A percentile compares a stretch with the other conserved stretches of the same genome.
These are phyloP conservation scores for Microcebus ravelobensis DNA, from an alignment of 2,113 vertebrate species.

Conservation along the genomic window DNA sequence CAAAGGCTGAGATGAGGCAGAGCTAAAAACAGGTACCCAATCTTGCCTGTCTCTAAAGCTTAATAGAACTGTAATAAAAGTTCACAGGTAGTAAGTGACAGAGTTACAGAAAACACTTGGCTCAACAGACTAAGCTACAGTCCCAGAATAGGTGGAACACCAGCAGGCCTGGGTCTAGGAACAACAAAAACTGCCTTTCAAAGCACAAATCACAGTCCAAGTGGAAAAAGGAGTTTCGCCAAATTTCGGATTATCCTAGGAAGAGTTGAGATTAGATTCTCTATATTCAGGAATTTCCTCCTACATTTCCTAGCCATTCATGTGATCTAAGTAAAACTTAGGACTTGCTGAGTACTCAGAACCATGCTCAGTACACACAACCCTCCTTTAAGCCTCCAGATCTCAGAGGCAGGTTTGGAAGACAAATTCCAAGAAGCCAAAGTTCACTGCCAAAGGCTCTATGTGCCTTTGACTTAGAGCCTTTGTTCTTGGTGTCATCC, in stretches of 20 bases:
- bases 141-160: background rate
- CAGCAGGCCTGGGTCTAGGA: background rate
- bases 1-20: background rate
- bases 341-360: background rate
- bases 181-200: background rate
- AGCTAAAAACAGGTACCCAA: background rate
- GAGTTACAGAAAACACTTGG: background rate
- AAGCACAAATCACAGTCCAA: background rate
- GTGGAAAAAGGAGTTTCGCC: background rate
- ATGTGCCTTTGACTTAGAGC: background rate
- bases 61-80: background rate
- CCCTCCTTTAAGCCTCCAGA: background rate
- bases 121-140: background rate
- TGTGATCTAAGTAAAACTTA: background rate
- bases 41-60: slow-evolving; percentile 11
- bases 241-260: background rate
- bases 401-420: background rate
- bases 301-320: background rate
- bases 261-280: background rate
- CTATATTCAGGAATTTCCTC: background rate
- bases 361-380: background rate
- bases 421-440: background rate
- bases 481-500: background rate
- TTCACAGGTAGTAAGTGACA: background rate
- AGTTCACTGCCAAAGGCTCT: background rate